Conservation (phyloP, 2,113 vertebrate genomes). For the Kobus ellipsiprymnus region DNA sequence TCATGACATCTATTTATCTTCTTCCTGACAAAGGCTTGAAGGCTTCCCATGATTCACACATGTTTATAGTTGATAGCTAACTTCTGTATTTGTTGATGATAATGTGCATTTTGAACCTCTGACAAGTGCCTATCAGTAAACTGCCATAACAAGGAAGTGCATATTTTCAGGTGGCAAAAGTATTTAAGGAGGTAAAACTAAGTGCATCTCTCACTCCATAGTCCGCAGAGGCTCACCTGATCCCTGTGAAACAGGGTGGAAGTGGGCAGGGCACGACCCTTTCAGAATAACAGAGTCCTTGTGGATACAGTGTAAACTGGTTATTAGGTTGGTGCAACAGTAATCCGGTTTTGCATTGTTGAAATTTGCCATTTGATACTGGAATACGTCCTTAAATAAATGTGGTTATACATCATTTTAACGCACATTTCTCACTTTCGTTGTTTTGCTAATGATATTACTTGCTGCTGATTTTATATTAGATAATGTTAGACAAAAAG, state of each 20-base stretch:
- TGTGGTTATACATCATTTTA: not conserved
- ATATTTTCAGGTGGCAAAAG: not conserved
- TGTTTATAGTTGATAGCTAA: not conserved
- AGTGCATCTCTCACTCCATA: not conserved
- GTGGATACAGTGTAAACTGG: not conserved
- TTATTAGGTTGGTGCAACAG: not conserved
- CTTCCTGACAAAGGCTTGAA: not conserved
- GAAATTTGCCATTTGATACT: not conserved
- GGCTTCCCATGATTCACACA: not conserved
- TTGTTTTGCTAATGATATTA: not conserved
- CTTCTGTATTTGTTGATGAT: not conserved
- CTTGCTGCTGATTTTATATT: not conserved
- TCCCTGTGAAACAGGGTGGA: not conserved
- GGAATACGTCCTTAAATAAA: not conserved
- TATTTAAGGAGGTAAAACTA: not conserved
- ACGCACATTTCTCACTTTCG: not conserved
- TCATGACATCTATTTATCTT: not conserved
- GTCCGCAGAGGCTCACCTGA: not conserved
- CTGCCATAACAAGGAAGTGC: not conserved
- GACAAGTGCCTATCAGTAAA: not conserved
- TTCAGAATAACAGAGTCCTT: not conserved
- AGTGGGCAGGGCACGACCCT: not conserved
- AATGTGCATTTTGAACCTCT: not conserved
- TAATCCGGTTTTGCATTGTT: not conserved
- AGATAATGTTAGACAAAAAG: not conserved